Evolutionary conservation across 2,888 invertebrate species (phyloP).

Genomic region (Drosophila cognata): DNA sequence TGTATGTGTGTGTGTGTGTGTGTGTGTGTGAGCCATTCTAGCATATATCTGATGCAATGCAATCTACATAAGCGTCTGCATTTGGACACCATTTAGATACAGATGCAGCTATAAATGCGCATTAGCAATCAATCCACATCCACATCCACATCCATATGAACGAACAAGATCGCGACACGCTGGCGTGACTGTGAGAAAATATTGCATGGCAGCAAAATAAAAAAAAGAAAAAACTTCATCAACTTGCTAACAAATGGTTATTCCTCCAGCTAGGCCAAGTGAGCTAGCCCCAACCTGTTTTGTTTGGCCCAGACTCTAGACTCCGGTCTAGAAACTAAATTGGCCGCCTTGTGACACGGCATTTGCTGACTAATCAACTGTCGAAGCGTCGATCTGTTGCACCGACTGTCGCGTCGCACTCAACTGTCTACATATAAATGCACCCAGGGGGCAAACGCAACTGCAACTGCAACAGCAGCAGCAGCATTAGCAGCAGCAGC

Average conservation of each 20-base stretch:
- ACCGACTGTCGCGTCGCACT: slow-evolving; percentile 20
- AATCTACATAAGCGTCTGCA: slow-evolving; percentile 51
- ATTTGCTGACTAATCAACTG: slow-evolving; percentile 60
- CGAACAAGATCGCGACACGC: slow-evolving; percentile 35
- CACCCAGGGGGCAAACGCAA: slow-evolving; percentile 44
- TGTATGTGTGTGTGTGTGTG: slow-evolving; percentile 1
- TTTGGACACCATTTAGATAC: slow-evolving; percentile 50
- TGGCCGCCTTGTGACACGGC: slow-evolving; percentile 54
- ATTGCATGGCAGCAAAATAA: slow-evolving; percentile 27
- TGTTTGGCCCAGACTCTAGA: slow-evolving; percentile 29
- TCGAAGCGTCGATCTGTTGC: slow-evolving; percentile 48
- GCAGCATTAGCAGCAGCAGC: slow-evolving; percentile 31
- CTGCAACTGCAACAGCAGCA: slow-evolving; percentile 31
- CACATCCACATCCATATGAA: slow-evolving; percentile 50
- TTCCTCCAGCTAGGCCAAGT: slow-evolving; percentile 23
- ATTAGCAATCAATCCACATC: slow-evolving; percentile 74
- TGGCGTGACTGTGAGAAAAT: slow-evolving; percentile 64
- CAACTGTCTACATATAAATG: slow-evolving; percentile 20
- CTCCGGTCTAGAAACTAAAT: slow-evolving; percentile 59
- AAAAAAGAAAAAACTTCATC: not conserved
- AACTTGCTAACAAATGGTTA: slow-evolving; percentile 32
- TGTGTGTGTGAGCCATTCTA: slow-evolving; percentile 41
- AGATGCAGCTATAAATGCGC: slow-evolving; percentile 58
- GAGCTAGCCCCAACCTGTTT: slow-evolving; percentile 38
- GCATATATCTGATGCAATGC: slow-evolving; percentile 45